These are phyloP conservation scores for Poecilia velifera DNA, from an alignment of 2,797 vertebrate species.

Conservation along the genomic window DNA sequence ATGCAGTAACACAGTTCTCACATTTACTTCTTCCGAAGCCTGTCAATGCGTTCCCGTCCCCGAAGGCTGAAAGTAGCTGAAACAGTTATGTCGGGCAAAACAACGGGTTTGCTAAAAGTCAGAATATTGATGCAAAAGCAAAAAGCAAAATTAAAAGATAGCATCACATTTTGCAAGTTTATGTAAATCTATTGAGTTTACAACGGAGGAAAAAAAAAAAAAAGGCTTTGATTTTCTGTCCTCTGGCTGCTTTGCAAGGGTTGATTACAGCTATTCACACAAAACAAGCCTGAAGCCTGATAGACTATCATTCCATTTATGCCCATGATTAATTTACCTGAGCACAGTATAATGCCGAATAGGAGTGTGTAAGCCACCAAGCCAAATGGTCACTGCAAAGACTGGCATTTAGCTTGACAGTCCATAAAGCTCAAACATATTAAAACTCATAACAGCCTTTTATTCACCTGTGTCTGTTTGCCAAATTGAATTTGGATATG, in stretches of 20 bases:
- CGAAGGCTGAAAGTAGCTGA: slow-evolving; percentile 7
- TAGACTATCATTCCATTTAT: slow-evolving; percentile 36
- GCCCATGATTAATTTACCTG: slow-evolving; percentile 48
- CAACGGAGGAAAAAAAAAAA: slow-evolving; percentile 15
- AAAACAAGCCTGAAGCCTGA: slow-evolving; percentile 40
- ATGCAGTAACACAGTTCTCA: slow-evolving; percentile 7
- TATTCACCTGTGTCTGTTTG: slow-evolving; percentile 22
- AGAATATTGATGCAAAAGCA: slow-evolving; percentile 14
- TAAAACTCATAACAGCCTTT: slow-evolving; percentile 15
- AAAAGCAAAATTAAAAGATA: neutral
- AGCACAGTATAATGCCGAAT: slow-evolving; percentile 39
- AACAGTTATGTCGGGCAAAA: slow-evolving; percentile 12
- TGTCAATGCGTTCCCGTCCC: slow-evolving; percentile 22
- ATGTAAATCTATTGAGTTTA: slow-evolving; percentile 15
- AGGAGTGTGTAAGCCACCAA: slow-evolving; percentile 21
- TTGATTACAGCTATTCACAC: slow-evolving; percentile 47
- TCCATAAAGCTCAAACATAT: slow-evolving; percentile 38
- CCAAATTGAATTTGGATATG: slow-evolving; percentile 6
- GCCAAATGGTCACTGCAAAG: slow-evolving; percentile 31
- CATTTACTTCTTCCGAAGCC: slow-evolving; percentile 13
- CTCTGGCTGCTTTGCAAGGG: slow-evolving; percentile 23
- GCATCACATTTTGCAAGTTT: neutral
- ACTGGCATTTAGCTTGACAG: slow-evolving; percentile 42
- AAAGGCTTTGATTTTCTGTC: slow-evolving; percentile 36
- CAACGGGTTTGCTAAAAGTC: slow-evolving; percentile 12